phyloP scores from a whole-genome alignment of 2,797 vertebrate genomes.

The Microctenopoma lineatum region DNA sequence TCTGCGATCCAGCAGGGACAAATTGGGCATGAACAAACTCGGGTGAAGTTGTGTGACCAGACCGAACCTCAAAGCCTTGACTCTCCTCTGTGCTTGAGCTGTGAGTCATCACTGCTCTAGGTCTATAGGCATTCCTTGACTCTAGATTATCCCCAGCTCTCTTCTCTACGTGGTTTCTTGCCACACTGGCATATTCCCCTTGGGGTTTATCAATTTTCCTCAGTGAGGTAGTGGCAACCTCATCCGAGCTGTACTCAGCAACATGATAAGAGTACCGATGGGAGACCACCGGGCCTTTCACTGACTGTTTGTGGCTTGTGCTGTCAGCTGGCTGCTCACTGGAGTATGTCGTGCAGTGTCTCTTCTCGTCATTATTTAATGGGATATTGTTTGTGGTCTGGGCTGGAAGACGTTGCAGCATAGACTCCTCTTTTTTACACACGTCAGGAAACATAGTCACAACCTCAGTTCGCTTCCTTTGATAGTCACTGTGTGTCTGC shows the following conservation, averaged over 20 bases:
- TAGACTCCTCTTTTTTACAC: constrained; percentile 37
- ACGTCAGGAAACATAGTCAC: constrained; percentile 40
- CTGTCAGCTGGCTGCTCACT: constrained; percentile 57
- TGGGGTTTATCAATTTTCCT: constrained; percentile 49
- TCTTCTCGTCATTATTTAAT: constrained; percentile 52
- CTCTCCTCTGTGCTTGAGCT: constrained; percentile 65
- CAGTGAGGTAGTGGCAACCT: constrained; percentile 50
- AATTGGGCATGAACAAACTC: constrained; percentile 86
- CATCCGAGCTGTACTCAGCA: constrained; percentile 64
- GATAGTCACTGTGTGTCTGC: constrained; percentile 45
- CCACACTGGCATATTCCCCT: constrained; percentile 35
- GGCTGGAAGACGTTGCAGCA: constrained; percentile 23
- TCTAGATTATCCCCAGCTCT: constrained; percentile 38
- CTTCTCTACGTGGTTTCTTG: constrained; percentile 51
- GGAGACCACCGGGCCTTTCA: constrained; percentile 46
- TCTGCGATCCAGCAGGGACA: constrained; percentile 84
- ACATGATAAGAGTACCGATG: constrained; percentile 61
- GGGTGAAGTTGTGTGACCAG: constrained; percentile 34
- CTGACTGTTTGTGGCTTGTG: constrained; percentile 34
- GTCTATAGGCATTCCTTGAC: constrained; percentile 55
- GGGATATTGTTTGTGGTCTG: constrained; percentile 44
- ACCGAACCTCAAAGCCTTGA: constrained; percentile 56
- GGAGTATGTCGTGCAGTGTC: constrained; percentile 47
- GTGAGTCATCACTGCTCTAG: constrained; percentile 59
- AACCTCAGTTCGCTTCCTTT: constrained; percentile 56